A percentile compares a stretch with the other conserved stretches of the same genome.
Conservation (phyloP, 2,888 invertebrate species). For the Gymnocheta viridis region DNA sequence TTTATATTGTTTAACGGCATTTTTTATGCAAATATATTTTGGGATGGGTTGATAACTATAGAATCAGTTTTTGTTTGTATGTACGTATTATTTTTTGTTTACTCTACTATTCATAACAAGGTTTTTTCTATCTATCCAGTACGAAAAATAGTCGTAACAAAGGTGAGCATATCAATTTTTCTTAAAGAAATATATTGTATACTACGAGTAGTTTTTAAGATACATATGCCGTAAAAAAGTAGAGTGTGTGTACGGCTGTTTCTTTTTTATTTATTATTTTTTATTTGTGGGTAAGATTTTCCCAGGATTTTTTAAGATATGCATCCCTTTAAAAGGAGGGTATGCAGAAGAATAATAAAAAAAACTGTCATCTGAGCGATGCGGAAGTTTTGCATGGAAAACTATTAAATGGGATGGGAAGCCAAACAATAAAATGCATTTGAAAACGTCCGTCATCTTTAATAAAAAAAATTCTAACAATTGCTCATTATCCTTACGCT, state of each 20-base stretch:
- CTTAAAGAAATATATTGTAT: conserved; percentile 55
- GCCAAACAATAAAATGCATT: conserved; percentile 65
- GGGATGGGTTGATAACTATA: conserved; percentile 56
- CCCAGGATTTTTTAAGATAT: conserved; percentile 75
- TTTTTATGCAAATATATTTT: conserved; percentile 81
- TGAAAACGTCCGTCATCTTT: conserved; percentile 55
- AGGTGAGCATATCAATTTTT: conserved; percentile 62
- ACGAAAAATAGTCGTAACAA: conserved; percentile 45
- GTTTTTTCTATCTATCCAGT: conserved; percentile 15
- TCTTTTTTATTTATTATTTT: conserved; percentile 50
- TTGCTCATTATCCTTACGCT: conserved; percentile 70
- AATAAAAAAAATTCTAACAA: conserved; percentile 41
- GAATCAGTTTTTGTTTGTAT: conserved; percentile 45
- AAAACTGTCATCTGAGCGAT: conserved; percentile 75
- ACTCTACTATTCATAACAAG: conserved; percentile 12
- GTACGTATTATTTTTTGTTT: conserved; percentile 19
- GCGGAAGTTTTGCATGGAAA: conserved; percentile 70
- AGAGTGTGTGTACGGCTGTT: conserved; percentile 22
- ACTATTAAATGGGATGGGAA: conserved; percentile 71
- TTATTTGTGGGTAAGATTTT: conserved; percentile 79
- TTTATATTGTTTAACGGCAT: conserved; percentile 79
- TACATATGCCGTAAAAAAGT: conserved; percentile 72
- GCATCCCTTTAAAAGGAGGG: conserved; percentile 67
- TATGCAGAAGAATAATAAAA: conserved; percentile 53
- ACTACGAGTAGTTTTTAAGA: conserved; percentile 42